A percentile compares a stretch with the other conserved stretches of the same genome.
Conservation (phyloP, 2,888 invertebrate genomes). For the Eugnorisma glareosa region DNA sequence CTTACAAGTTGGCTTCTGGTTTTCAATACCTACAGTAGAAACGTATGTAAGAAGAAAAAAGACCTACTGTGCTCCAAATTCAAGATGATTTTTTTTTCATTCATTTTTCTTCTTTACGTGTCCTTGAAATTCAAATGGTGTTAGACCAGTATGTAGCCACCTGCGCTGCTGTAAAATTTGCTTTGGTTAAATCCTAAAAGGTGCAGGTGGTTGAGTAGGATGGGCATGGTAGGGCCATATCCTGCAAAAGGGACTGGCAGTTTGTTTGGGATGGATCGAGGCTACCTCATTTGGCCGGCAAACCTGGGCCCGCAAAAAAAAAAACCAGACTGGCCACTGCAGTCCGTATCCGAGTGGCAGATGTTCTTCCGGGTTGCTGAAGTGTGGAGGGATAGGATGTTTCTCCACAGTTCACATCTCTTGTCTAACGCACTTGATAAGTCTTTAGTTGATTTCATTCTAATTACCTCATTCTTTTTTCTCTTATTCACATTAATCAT, state of each 20-base stretch:
- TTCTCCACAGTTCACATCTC: not conserved
- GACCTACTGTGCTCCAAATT: not conserved
- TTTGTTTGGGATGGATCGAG: not conserved
- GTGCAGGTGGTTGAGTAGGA: too few relatives aligned
- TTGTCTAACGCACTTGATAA: not conserved
- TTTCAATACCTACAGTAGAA: not conserved
- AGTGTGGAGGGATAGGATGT: not conserved
- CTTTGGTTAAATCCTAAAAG: too few relatives aligned
- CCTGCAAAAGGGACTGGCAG: too few relatives aligned
- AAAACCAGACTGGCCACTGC: too few relatives aligned
- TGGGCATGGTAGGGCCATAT: too few relatives aligned
- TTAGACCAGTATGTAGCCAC: too few relatives aligned
- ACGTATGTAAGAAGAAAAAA: not conserved
- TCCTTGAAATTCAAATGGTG: too few relatives aligned
- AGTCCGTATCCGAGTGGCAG: not conserved
- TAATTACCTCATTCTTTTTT: not conserved
- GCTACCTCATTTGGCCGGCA: not conserved
- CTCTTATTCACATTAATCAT: not conserved
- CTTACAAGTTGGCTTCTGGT: not conserved
- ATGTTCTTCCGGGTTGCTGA: not conserved
- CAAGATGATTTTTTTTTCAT: too few relatives aligned
- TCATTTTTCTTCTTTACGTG: too few relatives aligned
- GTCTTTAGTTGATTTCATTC: not conserved
- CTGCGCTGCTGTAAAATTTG: too few relatives aligned
- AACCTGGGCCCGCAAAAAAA: too few relatives aligned